These are phyloP conservation scores for Pollenia labialis DNA, from an alignment of 2,888 invertebrate genomes.

Conservation along the genomic window DNA sequence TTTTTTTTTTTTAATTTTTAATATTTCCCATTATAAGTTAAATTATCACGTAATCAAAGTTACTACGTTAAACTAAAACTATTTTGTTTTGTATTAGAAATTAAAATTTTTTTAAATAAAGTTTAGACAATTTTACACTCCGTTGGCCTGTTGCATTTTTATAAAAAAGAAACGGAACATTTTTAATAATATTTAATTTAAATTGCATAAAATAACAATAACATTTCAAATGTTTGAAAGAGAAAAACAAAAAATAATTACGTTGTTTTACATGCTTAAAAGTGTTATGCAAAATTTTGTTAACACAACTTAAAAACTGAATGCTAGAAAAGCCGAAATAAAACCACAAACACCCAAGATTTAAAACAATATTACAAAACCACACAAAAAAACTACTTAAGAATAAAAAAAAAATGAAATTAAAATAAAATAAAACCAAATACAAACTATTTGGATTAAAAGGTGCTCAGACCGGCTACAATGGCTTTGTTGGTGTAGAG, in stretches of 20 bases:
- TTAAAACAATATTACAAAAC: constrained; percentile 11
- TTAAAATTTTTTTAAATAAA: constrained; percentile 42
- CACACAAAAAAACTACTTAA: constrained; percentile 55
- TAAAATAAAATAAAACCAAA: constrained; percentile 11
- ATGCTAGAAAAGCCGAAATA: background rate
- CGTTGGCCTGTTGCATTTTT: constrained; percentile 34
- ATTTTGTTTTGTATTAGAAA: constrained; percentile 55
- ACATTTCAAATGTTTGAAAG: background rate
- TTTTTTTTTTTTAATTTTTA: constrained; percentile 9
- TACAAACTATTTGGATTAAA: background rate
- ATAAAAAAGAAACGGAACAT: background rate
- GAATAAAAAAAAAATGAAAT: constrained; percentile 41
- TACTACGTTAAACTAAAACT: constrained; percentile 40
- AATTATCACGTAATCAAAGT: constrained; percentile 57
- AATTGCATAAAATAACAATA: constrained; percentile 36
- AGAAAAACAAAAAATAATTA: constrained; percentile 23
- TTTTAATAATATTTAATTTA: constrained; percentile 2
- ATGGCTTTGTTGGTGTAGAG: background rate
- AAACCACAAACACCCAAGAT: constrained; percentile 1
- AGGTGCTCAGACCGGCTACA: background rate
- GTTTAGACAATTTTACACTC: constrained; percentile 65
- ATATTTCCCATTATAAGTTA: constrained; percentile 50
- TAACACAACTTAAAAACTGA: background rate
- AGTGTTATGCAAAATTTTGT: constrained; percentile 52
- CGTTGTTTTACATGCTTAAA: constrained; percentile 31